Evolutionary conservation across 2,797 vertebrate genomes (phyloP), one percentile per base, ranked within the genome.

Genomic region (Xenops minutus): DNA sequence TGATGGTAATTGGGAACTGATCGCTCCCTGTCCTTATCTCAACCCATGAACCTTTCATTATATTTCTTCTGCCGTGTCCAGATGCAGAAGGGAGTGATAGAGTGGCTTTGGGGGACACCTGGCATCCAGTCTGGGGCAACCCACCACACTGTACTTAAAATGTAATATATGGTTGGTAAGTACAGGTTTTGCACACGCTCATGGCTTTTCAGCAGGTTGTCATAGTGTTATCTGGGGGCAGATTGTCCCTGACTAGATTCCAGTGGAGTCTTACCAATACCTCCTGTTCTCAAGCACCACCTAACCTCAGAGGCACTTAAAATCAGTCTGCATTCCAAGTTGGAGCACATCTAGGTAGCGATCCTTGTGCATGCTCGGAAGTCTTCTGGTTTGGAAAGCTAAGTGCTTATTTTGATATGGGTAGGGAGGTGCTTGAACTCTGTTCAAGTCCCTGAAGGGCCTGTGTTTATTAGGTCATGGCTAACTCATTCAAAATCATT

Each of bases 351-450:
- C 75, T 83, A 93, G 73, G 90, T 95, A 88, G 75, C 94, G 51
- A 29, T 72, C 43, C 72, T 62, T 37, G 37, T 96, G 85, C 56
- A 21, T 95, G 92, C 92, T 97, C 66, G 88, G 96, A 97, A 97
- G 85, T 95, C 89, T 96, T 89, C 93, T 92, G 85, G n/a, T 95
- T 94, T 95, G 88, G 94, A 95, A 94, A 92, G 36, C 32, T 55
- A 37, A 95, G 69, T 93, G 59, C 55, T 95, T 95, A 88, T 97
- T 97, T 95, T 95, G 94, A 90, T 94, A 86, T 11, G 66, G 36
- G 36, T 88, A 78, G 89, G 86, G 93, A 95, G 82, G 79, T 94
- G 66, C 79, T 90, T 92, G 94, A 97, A 95, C 69, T 88, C 69
- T 36, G 3, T 62, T 95, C 20, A 81, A 90, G 83, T 96, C 95